phyloP scores from a whole-genome alignment of 2,113 vertebrate species.

The Scytalopus superciliaris region DNA sequence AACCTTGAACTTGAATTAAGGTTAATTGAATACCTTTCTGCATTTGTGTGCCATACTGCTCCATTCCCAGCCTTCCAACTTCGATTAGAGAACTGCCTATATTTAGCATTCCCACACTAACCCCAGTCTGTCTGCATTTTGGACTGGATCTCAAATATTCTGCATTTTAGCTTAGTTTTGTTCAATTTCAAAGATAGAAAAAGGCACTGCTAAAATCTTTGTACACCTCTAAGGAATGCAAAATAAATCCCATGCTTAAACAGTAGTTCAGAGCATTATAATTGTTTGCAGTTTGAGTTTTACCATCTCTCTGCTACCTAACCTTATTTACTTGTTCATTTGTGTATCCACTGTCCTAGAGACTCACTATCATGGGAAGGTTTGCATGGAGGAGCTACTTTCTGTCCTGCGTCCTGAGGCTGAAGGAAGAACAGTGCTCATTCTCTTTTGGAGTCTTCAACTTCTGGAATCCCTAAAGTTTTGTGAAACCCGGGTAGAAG shows the following conservation, averaged over 20 bases:
- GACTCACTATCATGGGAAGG: neutral
- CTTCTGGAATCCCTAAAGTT: neutral
- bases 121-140: neutral
- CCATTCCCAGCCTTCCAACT: neutral
- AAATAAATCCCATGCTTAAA: neutral
- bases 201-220: neutral
- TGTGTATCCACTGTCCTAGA: neutral
- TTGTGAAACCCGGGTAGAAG: neutral
- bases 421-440: neutral
- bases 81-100: neutral
- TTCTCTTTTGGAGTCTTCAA: neutral
- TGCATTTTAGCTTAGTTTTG: neutral
- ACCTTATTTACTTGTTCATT: neutral
- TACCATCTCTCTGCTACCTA: neutral
- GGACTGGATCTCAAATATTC: neutral
- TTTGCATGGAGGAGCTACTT: neutral
- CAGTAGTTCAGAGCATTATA: neutral
- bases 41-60: neutral
- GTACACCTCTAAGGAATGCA: neutral
- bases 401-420: neutral
- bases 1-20: constrained; percentile 13
- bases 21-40: constrained; percentile 31
- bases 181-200: neutral
- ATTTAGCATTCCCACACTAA: constrained; percentile 21
- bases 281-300: neutral